Evolutionary conservation across 2,888 invertebrate genomes (phyloP), one percentile per base, ranked within the genome.

Genomic region (Pelosia muscerda): DNA sequence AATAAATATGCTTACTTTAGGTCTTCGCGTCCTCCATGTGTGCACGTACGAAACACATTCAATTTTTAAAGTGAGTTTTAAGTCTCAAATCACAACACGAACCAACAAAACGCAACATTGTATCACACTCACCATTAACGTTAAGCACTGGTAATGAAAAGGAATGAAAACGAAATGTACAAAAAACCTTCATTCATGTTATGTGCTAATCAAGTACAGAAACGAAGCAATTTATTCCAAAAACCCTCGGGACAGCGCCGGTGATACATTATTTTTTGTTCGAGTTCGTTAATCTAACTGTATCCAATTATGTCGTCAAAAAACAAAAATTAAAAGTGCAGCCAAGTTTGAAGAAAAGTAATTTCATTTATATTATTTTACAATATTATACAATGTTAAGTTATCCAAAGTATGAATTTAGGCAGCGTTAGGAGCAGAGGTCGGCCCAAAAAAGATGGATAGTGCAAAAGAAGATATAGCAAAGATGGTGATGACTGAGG

Each of bases 261-360:
- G 54, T 31, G 62, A 63, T 63, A 63, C 53, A 63, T 63, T 54
- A 63, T 63, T 54, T 63, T 63, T 63, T 55, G 63, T 63, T 34
- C 25, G 22, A 53, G 15, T 34, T 63, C 54, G 63, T 63, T 62
- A 42, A 53, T 63, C 63, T 54, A 34, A 23, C 55, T 34, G 25
- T 63, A 38, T 55, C 63, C 63, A 63, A 63, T 63, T 63, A 63
- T 23, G 53, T 63, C 62, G 28, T 31, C 15, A 62, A 62, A 28
- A n/a, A 22, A 60, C 4, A n/a, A 53, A 4, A 22, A 11, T 61
- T n/a, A 61, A 49, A 61, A 28, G 9, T 22, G n/a, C 2, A 38
- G 60, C 38, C 38, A 60, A 60, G 60, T 60, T 42, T 11, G 26
- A n/a, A n/a, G 11, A 26, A 5, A n/a, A 22, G n/a, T n/a, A n/a